Base-by-base conservation (phyloP, 2,113 vertebrate genomes). In the Psammodynastes pulverulentus region DNA sequence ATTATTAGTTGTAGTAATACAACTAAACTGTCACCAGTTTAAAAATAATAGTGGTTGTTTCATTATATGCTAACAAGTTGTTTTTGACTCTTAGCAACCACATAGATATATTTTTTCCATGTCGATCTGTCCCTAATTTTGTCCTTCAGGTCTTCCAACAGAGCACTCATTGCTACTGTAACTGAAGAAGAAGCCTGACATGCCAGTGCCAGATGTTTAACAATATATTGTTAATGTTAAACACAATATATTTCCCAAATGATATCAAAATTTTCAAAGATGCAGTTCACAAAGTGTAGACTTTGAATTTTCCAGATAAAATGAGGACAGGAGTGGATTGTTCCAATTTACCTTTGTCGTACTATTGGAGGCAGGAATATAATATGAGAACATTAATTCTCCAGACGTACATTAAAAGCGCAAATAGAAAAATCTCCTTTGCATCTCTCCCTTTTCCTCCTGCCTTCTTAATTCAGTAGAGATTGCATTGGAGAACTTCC, bases 331-430 rank as follows among this genome's bases (percentile, higher is more conserved):
- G 48, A 49, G 9, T 26, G 46, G 62, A 43, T 8, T 39, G 0
- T 0, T 90, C 8, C 13, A 85, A 19, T 49, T 92, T 67, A 26
- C 34, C 92, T 46, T 2, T 5, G 21, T 89, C 94, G 94, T 84
- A 17, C 1, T 90, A 84, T 49, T 21, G 4, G 4, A 26, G 17
- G 8, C 43, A 84, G 45, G 49, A 87, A 56, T 84, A 45, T 45
- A 9, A n/a, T 46, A 46, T 91, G 5, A 91, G 79, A 90, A 84
- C 21, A 58, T 3, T 39, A 84, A 29, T 26, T 52, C 48, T 93
- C 62, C 67, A 90, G 90, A 90, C 46, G 23, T 58, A 51, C 89
- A 89, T 79, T 84, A 89, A 86, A 79, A 54, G 79, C 89, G 54
- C 56, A 1, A 79, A 39, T 34, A 49, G 29, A 23, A 58, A 24